phyloP scores from a whole-genome alignment of 2,888 invertebrate genomes.

The Selenia dentaria region DNA sequence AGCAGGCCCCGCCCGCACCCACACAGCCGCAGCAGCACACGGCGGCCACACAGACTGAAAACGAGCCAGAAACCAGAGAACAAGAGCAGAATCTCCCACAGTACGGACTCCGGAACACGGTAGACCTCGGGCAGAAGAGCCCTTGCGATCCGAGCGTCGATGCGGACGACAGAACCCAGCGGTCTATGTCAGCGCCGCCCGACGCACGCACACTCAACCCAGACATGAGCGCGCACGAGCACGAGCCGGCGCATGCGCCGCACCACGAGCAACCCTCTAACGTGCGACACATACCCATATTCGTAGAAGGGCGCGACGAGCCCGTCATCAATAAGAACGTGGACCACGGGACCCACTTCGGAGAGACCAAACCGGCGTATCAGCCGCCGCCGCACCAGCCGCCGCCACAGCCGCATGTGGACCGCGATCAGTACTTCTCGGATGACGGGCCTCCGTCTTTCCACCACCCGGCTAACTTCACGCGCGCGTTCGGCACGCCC shows the following conservation, averaged over 20 bases:
- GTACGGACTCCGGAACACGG: conserved; percentile 90
- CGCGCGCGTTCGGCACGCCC: conserved; percentile 70
- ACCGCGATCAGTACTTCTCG: conserved; percentile 74
- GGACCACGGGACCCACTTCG: conserved; percentile 64
- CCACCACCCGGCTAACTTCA: conserved; percentile 75
- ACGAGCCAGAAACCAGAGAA: conserved; percentile 50
- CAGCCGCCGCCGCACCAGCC: conserved; percentile 51
- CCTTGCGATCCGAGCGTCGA: conserved; percentile 80
- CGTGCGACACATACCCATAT: conserved; percentile 94
- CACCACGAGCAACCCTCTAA: conserved; percentile 70
- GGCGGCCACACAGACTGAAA: conserved; percentile 73
- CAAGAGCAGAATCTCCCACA: conserved; percentile 78
- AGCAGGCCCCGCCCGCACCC: conserved; percentile 34
- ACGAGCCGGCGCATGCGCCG: conserved; percentile 28
- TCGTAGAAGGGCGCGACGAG: conserved; percentile 93
- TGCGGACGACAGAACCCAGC: conserved; percentile 86
- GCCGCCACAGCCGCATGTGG: conserved; percentile 60
- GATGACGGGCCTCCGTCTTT: conserved; percentile 63
- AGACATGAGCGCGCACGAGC: conserved; percentile 63
- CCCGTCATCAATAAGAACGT: conserved; percentile 88
- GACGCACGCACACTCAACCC: conserved; percentile 62
- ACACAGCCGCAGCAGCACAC: conserved; percentile 57
- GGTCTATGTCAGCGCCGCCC: conserved; percentile 93
- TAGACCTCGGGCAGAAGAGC: conserved; percentile 90
- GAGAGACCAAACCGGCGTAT: conserved; percentile 63